phyloP scores from a whole-genome alignment of 92 coral and sea anemone genomes.

The Metridium senile region DNA sequence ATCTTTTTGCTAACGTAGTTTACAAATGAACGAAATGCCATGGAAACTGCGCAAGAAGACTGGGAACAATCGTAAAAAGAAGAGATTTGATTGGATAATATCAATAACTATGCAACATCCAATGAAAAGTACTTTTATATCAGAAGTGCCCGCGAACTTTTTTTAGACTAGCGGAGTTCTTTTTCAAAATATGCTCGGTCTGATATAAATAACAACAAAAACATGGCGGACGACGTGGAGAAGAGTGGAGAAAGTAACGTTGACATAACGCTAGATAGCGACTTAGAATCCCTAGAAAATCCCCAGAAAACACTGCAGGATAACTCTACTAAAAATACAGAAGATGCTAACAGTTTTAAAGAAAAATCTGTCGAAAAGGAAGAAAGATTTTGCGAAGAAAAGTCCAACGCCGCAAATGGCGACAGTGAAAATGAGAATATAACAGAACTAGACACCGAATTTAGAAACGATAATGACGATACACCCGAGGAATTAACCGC shows the following conservation, averaged over 20 bases:
- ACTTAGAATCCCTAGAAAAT: neutral
- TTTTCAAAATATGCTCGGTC: constrained; percentile 12
- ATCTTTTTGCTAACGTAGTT: constrained; percentile 7
- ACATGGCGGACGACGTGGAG: constrained; percentile 57
- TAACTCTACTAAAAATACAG: neutral
- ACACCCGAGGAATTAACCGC: neutral
- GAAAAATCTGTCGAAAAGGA: neutral
- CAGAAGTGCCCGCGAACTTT: neutral
- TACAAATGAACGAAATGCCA: constrained; percentile 35
- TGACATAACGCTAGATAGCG: neutral
- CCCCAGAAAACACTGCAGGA: neutral
- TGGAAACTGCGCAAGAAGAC: constrained; percentile 45
- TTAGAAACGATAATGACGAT: neutral
- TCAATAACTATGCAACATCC: constrained; percentile 4
- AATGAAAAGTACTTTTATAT: constrained; percentile 9
- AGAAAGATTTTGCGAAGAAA: neutral
- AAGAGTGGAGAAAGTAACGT: neutral
- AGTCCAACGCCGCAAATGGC: neutral
- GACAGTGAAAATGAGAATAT: constrained; percentile 3
- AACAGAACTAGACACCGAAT: neutral
- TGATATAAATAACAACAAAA: constrained; percentile 21
- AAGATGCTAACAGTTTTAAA: neutral
- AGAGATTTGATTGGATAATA: constrained; percentile 20
- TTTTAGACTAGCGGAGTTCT: neutral
- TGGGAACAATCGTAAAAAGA: constrained; percentile 17